Evolutionary conservation across 2,113 vertebrate genomes (phyloP).

Genomic region (Neodon shergylaensis): DNA sequence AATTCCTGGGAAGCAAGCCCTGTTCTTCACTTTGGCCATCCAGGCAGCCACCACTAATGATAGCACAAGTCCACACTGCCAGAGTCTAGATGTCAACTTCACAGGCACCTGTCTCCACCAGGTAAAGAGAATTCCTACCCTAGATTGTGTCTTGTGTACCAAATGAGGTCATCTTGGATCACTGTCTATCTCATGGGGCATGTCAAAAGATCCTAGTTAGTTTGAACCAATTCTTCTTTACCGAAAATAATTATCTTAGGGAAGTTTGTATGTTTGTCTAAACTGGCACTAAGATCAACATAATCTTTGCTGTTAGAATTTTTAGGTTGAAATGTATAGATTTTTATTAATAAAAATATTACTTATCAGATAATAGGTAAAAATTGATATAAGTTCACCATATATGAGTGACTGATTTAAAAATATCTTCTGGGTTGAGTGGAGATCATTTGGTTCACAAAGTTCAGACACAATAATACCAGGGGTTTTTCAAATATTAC

Average conservation of each 20-base stretch:
- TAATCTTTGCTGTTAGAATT: neutral
- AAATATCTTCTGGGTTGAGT: constrained; percentile 20
- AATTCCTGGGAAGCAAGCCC: neutral
- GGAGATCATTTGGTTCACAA: constrained; percentile 44
- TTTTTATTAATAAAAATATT: constrained; percentile 27
- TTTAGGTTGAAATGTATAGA: neutral
- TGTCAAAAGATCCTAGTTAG: constrained; percentile 20
- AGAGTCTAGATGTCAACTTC: neutral
- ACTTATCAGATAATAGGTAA: neutral
- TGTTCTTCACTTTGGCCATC: neutral
- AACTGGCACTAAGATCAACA: neutral
- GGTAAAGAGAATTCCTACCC: neutral
- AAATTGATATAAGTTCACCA: neutral
- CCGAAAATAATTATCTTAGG: neutral
- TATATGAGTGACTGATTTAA: neutral
- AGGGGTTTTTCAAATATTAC: neutral
- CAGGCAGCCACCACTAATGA: neutral
- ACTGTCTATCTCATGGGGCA: neutral
- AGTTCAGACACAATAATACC: neutral
- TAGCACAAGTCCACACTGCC: neutral
- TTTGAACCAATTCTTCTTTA: neutral
- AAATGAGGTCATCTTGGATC: neutral
- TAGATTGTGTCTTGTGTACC: neutral
- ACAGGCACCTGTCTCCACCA: neutral
- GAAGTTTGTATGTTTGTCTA: neutral